phyloP scores from a whole-genome alignment of 2,113 vertebrate genomes.

The Bos javanicus region DNA sequence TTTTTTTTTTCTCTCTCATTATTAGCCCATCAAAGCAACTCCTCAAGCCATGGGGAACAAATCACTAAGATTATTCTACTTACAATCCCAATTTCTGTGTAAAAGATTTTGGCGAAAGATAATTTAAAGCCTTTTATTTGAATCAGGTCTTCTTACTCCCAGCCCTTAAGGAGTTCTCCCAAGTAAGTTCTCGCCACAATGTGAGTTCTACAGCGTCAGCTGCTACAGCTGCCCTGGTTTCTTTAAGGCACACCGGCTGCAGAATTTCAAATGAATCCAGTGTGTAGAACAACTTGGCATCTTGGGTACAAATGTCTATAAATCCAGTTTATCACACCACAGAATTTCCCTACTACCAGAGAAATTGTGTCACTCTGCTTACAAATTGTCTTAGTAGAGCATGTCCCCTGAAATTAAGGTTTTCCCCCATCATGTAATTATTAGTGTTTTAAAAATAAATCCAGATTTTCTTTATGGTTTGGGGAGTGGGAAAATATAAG shows the following conservation, averaged over 20 bases:
- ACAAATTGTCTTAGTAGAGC: slow-evolving; percentile 59
- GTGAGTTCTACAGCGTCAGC: background rate
- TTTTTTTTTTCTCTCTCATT: background rate
- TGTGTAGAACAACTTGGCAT: slow-evolving; percentile 3
- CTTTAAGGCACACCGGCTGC: slow-evolving; percentile 28
- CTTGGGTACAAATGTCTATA: slow-evolving; percentile 59
- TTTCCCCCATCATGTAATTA: slow-evolving; percentile 67
- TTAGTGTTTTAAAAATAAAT: slow-evolving; percentile 78
- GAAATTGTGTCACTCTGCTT: slow-evolving; percentile 54
- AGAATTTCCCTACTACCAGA: slow-evolving; percentile 49
- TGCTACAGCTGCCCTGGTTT: slow-evolving; percentile 11
- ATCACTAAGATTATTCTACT: background rate
- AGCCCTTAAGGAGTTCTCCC: background rate
- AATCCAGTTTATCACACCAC: background rate
- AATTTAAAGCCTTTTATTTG: slow-evolving; percentile 1
- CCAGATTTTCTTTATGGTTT: slow-evolving; percentile 61
- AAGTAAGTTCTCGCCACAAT: background rate
- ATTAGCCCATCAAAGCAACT: background rate
- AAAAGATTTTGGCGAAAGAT: background rate
- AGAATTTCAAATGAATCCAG: slow-evolving; percentile 22
- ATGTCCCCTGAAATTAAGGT: slow-evolving; percentile 67
- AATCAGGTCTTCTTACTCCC: background rate
- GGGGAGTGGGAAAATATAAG: slow-evolving; percentile 66
- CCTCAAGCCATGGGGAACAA: background rate
- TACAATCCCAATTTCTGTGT: background rate